phyloP scores from a whole-genome alignment of 64 coral and sea anemone species.

The Stylophora pistillata region DNA sequence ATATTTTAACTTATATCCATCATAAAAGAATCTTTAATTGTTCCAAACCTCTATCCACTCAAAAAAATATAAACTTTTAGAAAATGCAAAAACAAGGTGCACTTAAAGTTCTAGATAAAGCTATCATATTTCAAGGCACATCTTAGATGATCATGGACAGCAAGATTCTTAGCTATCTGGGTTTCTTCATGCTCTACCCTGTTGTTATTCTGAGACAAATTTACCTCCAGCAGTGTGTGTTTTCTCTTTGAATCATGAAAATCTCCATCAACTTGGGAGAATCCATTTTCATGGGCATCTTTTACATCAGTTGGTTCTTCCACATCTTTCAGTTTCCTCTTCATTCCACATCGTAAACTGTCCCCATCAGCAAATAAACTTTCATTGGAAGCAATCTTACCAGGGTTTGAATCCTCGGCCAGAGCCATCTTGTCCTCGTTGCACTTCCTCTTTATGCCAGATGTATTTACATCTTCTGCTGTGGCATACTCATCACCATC shows the following conservation, averaged over 20 bases:
- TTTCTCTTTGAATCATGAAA: neutral
- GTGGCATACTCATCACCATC: no score
- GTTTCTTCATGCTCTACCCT: neutral
- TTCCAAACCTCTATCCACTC: neutral
- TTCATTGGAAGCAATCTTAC: slow-evolving; percentile 15
- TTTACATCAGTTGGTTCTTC: neutral
- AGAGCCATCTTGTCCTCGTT: neutral
- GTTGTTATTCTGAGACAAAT: no score
- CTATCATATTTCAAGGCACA: slow-evolving; percentile 25
- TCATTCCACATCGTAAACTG: neutral
- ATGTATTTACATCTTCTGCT: no score
- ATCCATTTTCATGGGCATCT: neutral
- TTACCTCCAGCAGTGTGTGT: no score
- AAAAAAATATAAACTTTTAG: neutral
- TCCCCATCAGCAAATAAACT: neutral
- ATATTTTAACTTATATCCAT: no score
- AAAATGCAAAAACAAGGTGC: neutral
- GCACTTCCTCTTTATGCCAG: neutral
- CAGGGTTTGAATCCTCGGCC: neutral
- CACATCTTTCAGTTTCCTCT: neutral
- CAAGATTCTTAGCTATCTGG: neutral
- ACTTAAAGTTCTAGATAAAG: slow-evolving; percentile 2
- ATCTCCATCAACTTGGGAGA: neutral
- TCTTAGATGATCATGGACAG: neutral
- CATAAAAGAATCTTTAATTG: neutral